phyloP scores from a whole-genome alignment of 2,888 invertebrate genomes.

The Theretra japonica region DNA sequence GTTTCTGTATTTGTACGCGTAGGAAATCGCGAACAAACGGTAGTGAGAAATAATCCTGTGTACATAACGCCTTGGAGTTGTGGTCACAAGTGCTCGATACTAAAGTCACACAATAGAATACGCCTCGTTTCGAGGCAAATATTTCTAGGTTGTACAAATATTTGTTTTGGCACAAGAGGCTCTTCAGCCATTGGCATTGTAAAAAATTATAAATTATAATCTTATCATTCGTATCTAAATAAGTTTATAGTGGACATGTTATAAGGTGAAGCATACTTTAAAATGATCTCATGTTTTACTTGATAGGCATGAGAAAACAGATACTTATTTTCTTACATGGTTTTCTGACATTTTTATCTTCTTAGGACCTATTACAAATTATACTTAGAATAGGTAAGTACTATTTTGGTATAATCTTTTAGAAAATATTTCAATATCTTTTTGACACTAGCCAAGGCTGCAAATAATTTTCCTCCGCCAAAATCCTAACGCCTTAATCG shows the following conservation, averaged over 20 bases:
- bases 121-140: background rate
- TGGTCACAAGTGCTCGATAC: slow-evolving; percentile 23
- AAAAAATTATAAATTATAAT: slow-evolving; percentile 2
- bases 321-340: too few relatives aligned
- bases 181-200: background rate
- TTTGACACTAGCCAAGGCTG: too few relatives aligned
- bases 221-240: background rate
- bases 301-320: too few relatives aligned
- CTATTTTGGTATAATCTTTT: too few relatives aligned
- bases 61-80: slow-evolving; percentile 14
- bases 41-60: slow-evolving; percentile 16
- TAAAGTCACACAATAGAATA: background rate
- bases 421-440: too few relatives aligned
- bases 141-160: slow-evolving; percentile 19
- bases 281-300: too few relatives aligned
- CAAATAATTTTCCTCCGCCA: too few relatives aligned
- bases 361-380: too few relatives aligned
- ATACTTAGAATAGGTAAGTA: too few relatives aligned
- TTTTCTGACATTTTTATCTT: too few relatives aligned
- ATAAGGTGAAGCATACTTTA: too few relatives aligned
- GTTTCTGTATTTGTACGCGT: slow-evolving; percentile 27
- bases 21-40: slow-evolving; percentile 22
- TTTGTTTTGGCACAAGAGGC: background rate
- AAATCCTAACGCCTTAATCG: background rate
- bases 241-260: background rate